Evolutionary conservation across 1,140 invertebrate genomes (phyloP).

Genomic region (Drosophila suzukii): DNA sequence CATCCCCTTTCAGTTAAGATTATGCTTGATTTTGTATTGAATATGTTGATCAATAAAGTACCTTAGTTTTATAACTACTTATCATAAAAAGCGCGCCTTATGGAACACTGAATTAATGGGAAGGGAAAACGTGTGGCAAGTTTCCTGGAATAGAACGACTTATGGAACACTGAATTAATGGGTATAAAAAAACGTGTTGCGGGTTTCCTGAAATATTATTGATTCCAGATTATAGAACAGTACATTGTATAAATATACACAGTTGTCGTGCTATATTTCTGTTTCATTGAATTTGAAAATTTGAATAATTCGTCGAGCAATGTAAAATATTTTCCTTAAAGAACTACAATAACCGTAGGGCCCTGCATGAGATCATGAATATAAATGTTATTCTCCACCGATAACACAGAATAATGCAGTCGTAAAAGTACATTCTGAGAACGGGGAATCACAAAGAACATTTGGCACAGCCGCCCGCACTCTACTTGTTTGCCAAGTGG

Average conservation of each 20-base stretch:
- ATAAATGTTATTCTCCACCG: background rate
- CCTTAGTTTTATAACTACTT: conserved; percentile 13
- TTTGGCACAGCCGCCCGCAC: background rate
- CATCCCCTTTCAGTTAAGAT: background rate
- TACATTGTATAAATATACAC: too few species aligned
- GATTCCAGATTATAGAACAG: too few species aligned
- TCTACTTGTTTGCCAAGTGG: background rate
- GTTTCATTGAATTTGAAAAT: background rate
- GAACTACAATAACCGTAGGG: background rate
- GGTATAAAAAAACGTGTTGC: background rate
- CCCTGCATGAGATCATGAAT: conserved; percentile 9
- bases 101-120: background rate
- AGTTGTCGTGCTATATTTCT: too few species aligned
- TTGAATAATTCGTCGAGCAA: background rate
- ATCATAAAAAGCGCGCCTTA: background rate
- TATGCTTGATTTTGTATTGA: conserved; percentile 26
- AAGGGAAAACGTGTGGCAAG: background rate
- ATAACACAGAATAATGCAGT: background rate
- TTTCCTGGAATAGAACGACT: background rate
- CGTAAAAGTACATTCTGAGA: conserved; percentile 22
- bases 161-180: background rate
- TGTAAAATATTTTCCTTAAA: background rate
- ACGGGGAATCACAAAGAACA: conserved; percentile 31
- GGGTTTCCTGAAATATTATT: background rate
- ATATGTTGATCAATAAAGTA: conserved; percentile 38